Base-by-base conservation (phyloP, 2,888 invertebrate genomes). In the Harpagoxenus sublaevis region DNA sequence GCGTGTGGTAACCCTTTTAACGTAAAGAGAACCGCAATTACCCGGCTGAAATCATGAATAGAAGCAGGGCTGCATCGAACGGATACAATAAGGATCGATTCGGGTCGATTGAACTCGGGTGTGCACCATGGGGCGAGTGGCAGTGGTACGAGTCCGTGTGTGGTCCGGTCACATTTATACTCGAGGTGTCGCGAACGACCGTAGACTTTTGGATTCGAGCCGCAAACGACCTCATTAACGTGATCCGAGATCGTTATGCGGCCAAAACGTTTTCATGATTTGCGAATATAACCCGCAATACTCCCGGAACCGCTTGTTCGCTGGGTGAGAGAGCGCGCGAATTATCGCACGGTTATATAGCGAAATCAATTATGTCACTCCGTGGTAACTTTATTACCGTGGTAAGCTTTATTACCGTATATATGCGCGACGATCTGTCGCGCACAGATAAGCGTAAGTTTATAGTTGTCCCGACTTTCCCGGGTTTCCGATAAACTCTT, bases 41-140 rank as follows among this genome's bases (percentile, higher is more conserved):
- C 39, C 48, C 35, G 48, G 79, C 8, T 71, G 39, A 48, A 79
- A 71, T 81, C 48, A 35, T 39, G 79, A 81, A 71, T 81, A 81
- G 79, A 48, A 57, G 23, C 48, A 18, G 57, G 35, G 31, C 28
- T 60, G 35, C 73, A 15, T 42, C 42, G 39, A 71, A 60, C 39
- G 39, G 45, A 75, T 15, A 39, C 55, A 83, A 88, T 73, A 71
- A 83, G 74, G 83, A 88, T 86, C 86, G 86, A 88, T 87, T 83
- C 79, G 53, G 86, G 51, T 48, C 87, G 82, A 83, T 87, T 70
- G 70, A 86, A 62, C 77, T 55, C 39, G 53, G n/a, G 12, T 10
- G 60, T 12, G 28, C 51, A 55, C 45, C 31, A 12, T 35, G 28
- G 51, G 39, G 18, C n/a, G 35, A 31, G 63, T 31, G 53, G 23